Base-by-base conservation (phyloP, 2,797 vertebrate species). In the Podargus strigoides region DNA sequence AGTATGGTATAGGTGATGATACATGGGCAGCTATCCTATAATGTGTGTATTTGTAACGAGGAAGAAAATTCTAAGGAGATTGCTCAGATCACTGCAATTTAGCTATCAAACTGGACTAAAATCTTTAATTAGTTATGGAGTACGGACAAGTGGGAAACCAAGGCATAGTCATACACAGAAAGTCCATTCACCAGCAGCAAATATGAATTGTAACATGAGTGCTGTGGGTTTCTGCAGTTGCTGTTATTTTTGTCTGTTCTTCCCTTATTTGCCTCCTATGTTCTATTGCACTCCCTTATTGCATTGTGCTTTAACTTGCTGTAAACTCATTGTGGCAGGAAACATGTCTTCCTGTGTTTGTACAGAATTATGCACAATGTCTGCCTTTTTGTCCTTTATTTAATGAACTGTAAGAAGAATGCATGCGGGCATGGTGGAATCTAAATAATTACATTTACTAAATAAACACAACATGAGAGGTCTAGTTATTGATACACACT, bases 321-420 rank as follows among this genome's bases (percentile, higher is more conserved):
- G 89, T 96, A 96, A 97, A 95, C 91, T 95, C 95, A 64, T 94
- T 94, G 91, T 87, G 94, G 95, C 95, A 96, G 95, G 95, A 95
- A 97, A 87, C 87, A 73, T 90, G 94, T 95, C 95, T 97, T 96
- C 94, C 95, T 97, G 94, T 97, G 85, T 96, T 97, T 97, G 96
- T 96, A 91, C 89, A 93, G 91, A 96, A 95, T 96, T 96, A 94
- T 90, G 95, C 74, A 94, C 95, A 70, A 84, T 94, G 94, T 92
- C 93, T 96, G 94, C 85, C 83, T 95, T 95, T 97, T 96, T 84
- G 92, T 92, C 77, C 91, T 87, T 95, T 92, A 94, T 93, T 92
- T 96, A 92, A 94, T 92, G 93, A 97, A 88, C 70, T 91, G 66
- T 56, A 89, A 90, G 83, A 85, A 94, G 87, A 93, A 93, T 67